These are phyloP conservation scores for Hypolimnas misippus DNA, from an alignment of 2,888 invertebrate species.

Conservation along the genomic window DNA sequence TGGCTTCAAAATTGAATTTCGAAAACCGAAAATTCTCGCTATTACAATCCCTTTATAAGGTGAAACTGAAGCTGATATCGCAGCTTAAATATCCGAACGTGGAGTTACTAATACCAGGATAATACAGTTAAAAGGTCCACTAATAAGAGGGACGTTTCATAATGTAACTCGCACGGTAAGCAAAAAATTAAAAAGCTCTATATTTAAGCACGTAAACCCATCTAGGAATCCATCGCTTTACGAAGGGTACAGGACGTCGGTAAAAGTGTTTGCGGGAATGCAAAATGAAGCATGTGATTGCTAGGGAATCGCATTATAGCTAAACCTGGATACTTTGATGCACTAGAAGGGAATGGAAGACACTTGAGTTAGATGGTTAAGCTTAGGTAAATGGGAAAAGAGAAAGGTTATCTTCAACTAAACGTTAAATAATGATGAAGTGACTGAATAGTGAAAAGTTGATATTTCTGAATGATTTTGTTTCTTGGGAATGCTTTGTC, in stretches of 20 bases:
- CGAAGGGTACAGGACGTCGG: slow-evolving; percentile 49
- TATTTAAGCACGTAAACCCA: slow-evolving; percentile 23
- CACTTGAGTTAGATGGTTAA: not conserved
- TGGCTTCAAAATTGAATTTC: no score
- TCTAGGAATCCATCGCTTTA: slow-evolving; percentile 27
- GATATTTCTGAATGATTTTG: no score
- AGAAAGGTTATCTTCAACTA: not conserved
- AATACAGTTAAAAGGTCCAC: slow-evolving; percentile 4
- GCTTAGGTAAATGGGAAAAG: not conserved
- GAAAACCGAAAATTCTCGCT: no score
- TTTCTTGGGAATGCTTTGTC: no score
- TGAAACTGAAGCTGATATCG: no score
- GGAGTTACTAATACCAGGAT: not conserved
- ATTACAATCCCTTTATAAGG: no score
- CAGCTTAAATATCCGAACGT: not conserved
- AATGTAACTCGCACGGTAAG: slow-evolving; percentile 2
- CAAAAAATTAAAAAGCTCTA: slow-evolving; percentile 34
- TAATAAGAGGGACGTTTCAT: slow-evolving; percentile 2
- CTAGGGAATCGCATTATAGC: slow-evolving; percentile 71
- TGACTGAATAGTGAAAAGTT: no score
- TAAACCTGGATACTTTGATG: slow-evolving; percentile 49
- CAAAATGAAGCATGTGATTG: slow-evolving; percentile 81
- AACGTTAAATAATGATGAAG: no score
- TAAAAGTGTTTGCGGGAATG: slow-evolving; percentile 74
- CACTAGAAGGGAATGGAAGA: slow-evolving; percentile 32